These are phyloP conservation scores for crab-eating macaque (Macaca fascicularis) DNA, from an alignment of 2,113 vertebrate genomes.

Conservation along the genomic window T2T-MFA8v1.1 NC_088379.1:95058001-95058500, in stretches of 20 bases:
- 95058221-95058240: not conserved
- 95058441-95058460: not conserved
- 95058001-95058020: not conserved
- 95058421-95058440: not conserved
- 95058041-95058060: not conserved
- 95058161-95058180: not conserved
- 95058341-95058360: not conserved
- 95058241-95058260: not conserved
- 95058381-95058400: not conserved
- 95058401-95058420: not conserved
- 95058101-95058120: not conserved
- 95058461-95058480: not conserved
- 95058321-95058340: not conserved
- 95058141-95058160: not conserved
- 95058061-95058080: not conserved
- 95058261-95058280: not conserved
- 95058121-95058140: not conserved
- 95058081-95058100: not conserved
- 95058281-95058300: not conserved
- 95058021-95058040: not conserved
- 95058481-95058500: not conserved
- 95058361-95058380: not conserved
- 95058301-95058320: not conserved
- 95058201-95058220: not conserved
- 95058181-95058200: not conserved